Evolutionary conservation across 1,140 invertebrate genomes (phyloP), one percentile per base, ranked within the genome.

Genomic region (Dendrolimus kikuchii): DNA sequence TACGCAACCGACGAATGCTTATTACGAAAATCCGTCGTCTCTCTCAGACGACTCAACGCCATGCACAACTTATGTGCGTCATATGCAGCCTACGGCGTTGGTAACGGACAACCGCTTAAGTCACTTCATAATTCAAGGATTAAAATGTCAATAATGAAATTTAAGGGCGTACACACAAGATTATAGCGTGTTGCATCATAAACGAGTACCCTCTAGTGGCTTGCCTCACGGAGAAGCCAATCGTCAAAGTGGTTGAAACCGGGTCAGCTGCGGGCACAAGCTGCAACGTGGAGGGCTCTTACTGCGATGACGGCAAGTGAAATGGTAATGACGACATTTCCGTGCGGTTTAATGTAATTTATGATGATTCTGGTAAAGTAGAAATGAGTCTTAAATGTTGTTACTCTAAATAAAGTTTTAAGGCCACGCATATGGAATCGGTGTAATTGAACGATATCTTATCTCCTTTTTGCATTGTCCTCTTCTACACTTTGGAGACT

Each of bases 181-280:
- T 51, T 51, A 45, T 43, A 51, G 43, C 50, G 42, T 37, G 50
- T 7, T 8, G 23, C 23, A 23, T 23, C 23, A 23, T 23, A 23
- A 23, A 23, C 23, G 50, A 50, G 49, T 38, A 37, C 38, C 50
- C 42, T 51, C 40, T 49, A 52, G 51, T 53, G 46, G 38, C 37
- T n/a, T 39, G 47, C 46, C 23, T 23, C 53, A 54, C 40, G 45
- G 43, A 49, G 53, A 60, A 68, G 73, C 68, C 74, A 76, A 74
- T 76, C 71, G 74, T 59, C 62, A 69, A 71, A 76, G 74, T 75
- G 72, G 57, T 55, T 40, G 56, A 61, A 76, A 71, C 53, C 60
- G 49, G 71, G 66, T 66, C 68, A 68, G 53, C 50, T 43, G 53
- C 61, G 58, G 57, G 54, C 45, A 53, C 69, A 42, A 4, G 43